Percentiles rank a stretch among this genome's conserved stretches.
Evolutionary conservation across 2,888 invertebrate species (phyloP).

Genomic region (Agonopterix subpropinquella): DNA sequence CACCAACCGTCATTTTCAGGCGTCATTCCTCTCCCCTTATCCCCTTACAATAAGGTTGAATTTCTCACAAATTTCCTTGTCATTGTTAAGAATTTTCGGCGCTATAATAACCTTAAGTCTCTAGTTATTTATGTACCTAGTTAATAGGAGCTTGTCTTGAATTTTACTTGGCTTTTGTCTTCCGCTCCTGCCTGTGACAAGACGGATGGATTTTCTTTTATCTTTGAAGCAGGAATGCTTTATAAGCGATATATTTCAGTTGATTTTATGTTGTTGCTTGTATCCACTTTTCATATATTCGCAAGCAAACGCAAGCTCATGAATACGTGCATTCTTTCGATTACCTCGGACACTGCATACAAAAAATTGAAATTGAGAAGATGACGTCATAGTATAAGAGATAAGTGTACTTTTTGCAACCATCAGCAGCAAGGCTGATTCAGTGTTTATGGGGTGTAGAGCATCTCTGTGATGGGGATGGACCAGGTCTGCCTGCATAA

Average conservation of each 20-base stretch:
- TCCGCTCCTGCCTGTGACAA: background rate
- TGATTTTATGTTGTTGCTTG: background rate
- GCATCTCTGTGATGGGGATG: too few species aligned
- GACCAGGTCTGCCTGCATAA: too few species aligned
- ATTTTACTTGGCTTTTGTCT: constrained; percentile 20
- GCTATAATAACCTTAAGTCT: constrained; percentile 7
- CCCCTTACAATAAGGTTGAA: constrained; percentile 13
- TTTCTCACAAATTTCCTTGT: constrained; percentile 4
- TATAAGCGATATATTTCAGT: background rate
- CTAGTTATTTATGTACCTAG: constrained; percentile 30
- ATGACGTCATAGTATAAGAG: too few species aligned
- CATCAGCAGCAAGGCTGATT: too few species aligned
- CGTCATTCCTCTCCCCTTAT: constrained; percentile 6
- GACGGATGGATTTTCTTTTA: constrained; percentile 1
- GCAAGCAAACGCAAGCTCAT: too few species aligned
- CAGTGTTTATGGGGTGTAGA: too few species aligned
- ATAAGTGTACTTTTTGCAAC: too few species aligned
- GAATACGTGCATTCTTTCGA: too few species aligned
- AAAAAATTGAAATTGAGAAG: too few species aligned
- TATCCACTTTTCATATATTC: background rate
- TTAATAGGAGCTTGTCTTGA: constrained; percentile 26
- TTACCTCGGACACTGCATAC: too few species aligned
- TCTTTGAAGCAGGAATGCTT: background rate
- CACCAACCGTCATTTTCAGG: constrained; percentile 18
- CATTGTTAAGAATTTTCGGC: constrained; percentile 11